Base-by-base conservation (phyloP, 2,888 invertebrate genomes). In the Caradrina clavipalpis region DNA sequence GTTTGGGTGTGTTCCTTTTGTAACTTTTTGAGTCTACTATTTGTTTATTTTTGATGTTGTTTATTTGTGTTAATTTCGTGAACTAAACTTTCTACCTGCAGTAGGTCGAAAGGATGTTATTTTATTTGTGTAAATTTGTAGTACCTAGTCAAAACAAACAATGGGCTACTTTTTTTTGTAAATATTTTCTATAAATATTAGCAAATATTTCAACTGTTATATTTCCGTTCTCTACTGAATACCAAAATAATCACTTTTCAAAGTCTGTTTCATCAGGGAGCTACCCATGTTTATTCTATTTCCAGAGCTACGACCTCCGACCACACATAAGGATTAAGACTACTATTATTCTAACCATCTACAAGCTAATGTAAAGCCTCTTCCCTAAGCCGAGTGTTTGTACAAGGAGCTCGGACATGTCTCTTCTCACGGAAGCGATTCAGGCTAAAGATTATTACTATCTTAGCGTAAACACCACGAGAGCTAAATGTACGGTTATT, bases 351-450 rank as follows among this genome's bases (percentile, higher is more conserved):
- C 26, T 35, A 56, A 31, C n/a, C 11, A 19, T 45, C 17, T 50
- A 51, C 61, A 49, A 65, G 39, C 31, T 70, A 22, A 15, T 59
- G 11, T 42, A 63, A 76, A 56, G 21, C 61, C 35, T 47, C 45
- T 53, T 10, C 19, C 7, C 19, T 65, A 59, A 76, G 61, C 42
- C 26, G 11, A 26, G 15, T 60, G 59, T 80, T 77, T 77, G 58
- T 76, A 39, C 42, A 69, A 59, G 56, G 22, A 54, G 55, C 55
- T 69, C 17, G 61, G 61, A 59, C 70, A 65, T 60, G 59, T 26
- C 66, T 55, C 53, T 64, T 54, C 69, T 73, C 35, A 63, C 81
- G 87, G 85, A 82, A 84, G 80, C 62, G 78, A 80, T 82, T 73
- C 51, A 62, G 67, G n/a, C 53, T 21, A 31, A 56, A 81, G 86